Evolutionary conservation across 2,797 vertebrate species (phyloP), one percentile per base, ranked within the genome.

Genomic region (Diplodus puntazzo): DNA sequence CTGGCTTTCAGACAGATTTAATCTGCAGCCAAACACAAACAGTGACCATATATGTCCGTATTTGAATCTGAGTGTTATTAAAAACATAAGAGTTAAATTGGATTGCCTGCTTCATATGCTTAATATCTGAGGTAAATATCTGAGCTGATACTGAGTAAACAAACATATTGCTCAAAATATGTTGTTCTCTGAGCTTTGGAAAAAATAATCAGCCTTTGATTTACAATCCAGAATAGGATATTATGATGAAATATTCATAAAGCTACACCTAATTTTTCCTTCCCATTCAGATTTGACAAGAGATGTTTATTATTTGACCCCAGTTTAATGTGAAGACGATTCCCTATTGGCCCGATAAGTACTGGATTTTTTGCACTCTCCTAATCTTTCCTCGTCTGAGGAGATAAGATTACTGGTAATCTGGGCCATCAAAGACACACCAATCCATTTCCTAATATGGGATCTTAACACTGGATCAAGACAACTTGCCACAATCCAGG

Each of bases 401-500:
- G 74, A 91, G 87, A 95, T 88, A 72, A 81, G 84, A 93, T 92
- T 92, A 87, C 80, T 85, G 70, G 64, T 92, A 93, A 95, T 95
- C 93, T 89, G 80, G 84, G 87, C 61, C 82, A 92, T 92, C 90
- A 94, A 89, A 95, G 84, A 92, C 89, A 90, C 89, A 87, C 87
- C 92, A 93, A 91, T 94, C 92, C 83, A 55, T 84, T 84, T 87
- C 87, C 75, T 93, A 94, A 94, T 92, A 86, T 83, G 63, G 79
- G 94, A 94, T 93, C 89, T 95, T 95, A 94, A 94, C 93, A 94
- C 94, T 75, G 91, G 91, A 94, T 95, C 71, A 92, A 88, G 87
- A 88, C 90, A 93, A 92, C 73, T 89, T 84, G 73, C 74, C 80
- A 73, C 83, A 89, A 94, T 93, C 80, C 86, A 93, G 92, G 91